These are phyloP conservation scores for Marasmarcha lunaedactyla DNA, from an alignment of 2,888 invertebrate species.

Conservation along the genomic window DNA sequence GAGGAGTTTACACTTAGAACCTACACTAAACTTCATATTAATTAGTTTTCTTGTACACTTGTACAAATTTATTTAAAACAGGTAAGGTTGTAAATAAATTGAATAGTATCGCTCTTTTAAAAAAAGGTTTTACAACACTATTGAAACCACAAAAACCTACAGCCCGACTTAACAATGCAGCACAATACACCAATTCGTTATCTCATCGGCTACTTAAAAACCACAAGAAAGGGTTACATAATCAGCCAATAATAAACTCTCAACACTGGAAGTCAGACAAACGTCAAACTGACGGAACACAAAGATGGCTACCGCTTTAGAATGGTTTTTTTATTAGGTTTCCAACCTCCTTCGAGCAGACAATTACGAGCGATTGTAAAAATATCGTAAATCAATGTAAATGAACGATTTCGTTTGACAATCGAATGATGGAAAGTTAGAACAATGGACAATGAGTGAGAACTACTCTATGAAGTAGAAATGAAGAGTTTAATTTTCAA, in stretches of 20 bases:
- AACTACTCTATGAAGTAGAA: too few species aligned
- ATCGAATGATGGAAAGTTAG: not conserved
- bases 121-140: too few species aligned
- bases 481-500: too few species aligned
- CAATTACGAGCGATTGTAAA: conserved; percentile 24
- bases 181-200: conserved; percentile 1
- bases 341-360: conserved; percentile 34
- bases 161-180: not conserved
- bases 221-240: conserved; percentile 36
- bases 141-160: too few species aligned
- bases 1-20: too few species aligned
- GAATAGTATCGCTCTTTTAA: too few species aligned
- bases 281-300: conserved; percentile 23
- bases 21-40: too few species aligned
- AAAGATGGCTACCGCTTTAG: conserved; percentile 32
- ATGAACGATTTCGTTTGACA: not conserved
- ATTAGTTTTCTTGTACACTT: too few species aligned
- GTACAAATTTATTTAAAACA: too few species aligned
- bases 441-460: not conserved
- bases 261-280: conserved; percentile 21
- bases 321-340: conserved; percentile 52
- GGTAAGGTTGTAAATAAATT: too few species aligned
- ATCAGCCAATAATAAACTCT: conserved; percentile 40
- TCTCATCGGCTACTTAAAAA: not conserved
- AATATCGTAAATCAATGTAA: conserved; percentile 19